Evolutionary conservation across 1,140 invertebrate genomes (phyloP), one percentile per base, ranked within the genome.

Genomic region (Aphelenchoides fujianensis): DNA sequence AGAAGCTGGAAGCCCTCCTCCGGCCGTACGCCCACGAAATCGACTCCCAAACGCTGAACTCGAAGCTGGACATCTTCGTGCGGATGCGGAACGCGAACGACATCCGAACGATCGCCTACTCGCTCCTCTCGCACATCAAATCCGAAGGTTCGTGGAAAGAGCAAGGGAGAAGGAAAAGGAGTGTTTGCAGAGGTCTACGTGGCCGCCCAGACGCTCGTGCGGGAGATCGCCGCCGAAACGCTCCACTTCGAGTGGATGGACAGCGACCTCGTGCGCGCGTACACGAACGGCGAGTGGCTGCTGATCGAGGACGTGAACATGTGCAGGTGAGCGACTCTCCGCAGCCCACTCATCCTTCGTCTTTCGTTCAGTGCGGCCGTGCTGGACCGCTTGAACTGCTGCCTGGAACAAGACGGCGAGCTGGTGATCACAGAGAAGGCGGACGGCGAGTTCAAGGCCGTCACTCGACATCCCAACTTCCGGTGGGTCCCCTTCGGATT

Each of bases 261-360:
- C 86, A 97, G 94, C 64, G 84, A 92, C 36, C 88, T 99, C 62
- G 91, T 98, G 0, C 91, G 92, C 85, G 92, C 92, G 76, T 85
- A 96, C 67, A 86, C 89, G 76, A 88, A 91, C 78, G 95, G 95
- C 3, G 88, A 90, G 37, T 97, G 95, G 95, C 85, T 98, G 3
- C 86, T 97, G 7, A 88, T 99, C 48, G 95, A 98, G 85, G 94
- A 98, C 86, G 95, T 95, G 0, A 98, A 99, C 87, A 89, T 97
- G 30, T 98, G 95, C 85, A 94, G 86, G 86, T 88, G 74, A 66
- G 57, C 30, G 3, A 1, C 7, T 7, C 34, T 7, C 48, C 3
- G 34, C 55, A n/a, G n/a, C n/a, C n/a, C n/a, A n/a, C n/a, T n/a
- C n/a, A n/a, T n/a, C n/a, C n/a, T n/a, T n/a, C n/a, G n/a, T n/a